phyloP scores from a whole-genome alignment of 2,888 invertebrate genomes.

The Leistus spinibarbis region DNA sequence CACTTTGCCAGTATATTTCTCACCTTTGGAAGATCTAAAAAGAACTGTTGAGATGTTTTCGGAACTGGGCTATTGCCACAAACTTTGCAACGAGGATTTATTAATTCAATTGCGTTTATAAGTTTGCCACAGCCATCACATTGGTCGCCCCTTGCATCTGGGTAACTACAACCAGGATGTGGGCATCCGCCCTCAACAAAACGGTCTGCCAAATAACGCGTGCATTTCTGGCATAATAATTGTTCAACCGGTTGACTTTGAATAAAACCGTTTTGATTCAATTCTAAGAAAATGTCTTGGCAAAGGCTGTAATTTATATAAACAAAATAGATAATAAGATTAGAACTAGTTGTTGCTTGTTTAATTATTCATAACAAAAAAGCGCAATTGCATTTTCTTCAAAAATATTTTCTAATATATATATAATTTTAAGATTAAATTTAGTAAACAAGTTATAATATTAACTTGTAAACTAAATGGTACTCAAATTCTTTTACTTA shows the following conservation, averaged over 20 bases:
- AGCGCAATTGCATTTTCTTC: not conserved
- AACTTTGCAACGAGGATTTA: conserved; percentile 85
- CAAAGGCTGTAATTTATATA: conserved; percentile 70
- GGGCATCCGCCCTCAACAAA: conserved; percentile 98
- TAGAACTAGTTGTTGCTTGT: not conserved
- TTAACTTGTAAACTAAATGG: not conserved
- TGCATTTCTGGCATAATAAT: conserved; percentile 85
- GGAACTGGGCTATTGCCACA: conserved; percentile 76
- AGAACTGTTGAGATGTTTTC: conserved; percentile 87
- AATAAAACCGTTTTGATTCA: conserved; percentile 83
- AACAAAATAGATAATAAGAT: conserved; percentile 17
- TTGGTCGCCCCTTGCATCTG: conserved; percentile 96
- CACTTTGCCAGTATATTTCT: conserved; percentile 41
- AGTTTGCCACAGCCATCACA: conserved; percentile 97
- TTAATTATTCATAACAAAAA: not conserved
- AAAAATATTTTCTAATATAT: not conserved
- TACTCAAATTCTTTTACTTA: not conserved
- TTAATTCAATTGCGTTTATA: conserved; percentile 89
- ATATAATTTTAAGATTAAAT: not conserved
- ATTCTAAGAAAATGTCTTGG: conserved; percentile 85
- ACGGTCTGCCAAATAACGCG: conserved; percentile 80
- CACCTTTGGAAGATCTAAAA: conserved; percentile 90
- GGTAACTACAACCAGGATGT: conserved; percentile 81
- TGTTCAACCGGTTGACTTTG: conserved; percentile 87
- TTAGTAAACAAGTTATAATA: not conserved